A percentile compares a stretch with the other conserved stretches of the same genome.
These are phyloP conservation scores for Acleris laterana DNA, from an alignment of 2,888 invertebrate genomes.

Conservation along the genomic window DNA sequence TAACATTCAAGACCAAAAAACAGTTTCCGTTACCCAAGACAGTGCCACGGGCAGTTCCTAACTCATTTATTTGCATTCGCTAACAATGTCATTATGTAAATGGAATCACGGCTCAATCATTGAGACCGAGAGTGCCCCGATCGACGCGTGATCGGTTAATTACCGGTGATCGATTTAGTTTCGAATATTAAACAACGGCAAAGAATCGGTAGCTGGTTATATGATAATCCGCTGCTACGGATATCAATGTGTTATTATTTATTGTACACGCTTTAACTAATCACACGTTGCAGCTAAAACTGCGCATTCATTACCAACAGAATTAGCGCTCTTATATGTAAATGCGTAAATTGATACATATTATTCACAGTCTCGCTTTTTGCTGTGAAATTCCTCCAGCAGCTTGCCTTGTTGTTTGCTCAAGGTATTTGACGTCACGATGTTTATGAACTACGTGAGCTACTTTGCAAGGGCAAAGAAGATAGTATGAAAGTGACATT, in stretches of 20 bases:
- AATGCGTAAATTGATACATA: conserved; percentile 9
- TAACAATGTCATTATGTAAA: conserved; percentile 79
- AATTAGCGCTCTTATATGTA: not conserved
- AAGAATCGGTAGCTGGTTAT: conserved; percentile 50
- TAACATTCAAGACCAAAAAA: not conserved
- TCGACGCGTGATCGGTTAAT: conserved; percentile 65
- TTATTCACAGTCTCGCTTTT: not conserved
- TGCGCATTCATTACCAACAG: conserved; percentile 1
- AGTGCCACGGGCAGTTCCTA: conserved; percentile 39
- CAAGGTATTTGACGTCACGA: not conserved
- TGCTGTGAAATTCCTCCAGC: not conserved
- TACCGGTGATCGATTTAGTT: conserved; percentile 40
- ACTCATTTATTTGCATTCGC: conserved; percentile 68
- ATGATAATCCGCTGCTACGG: conserved; percentile 44
- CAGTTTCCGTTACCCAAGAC: not conserved
- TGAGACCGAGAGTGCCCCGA: conserved; percentile 69
- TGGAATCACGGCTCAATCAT: conserved; percentile 53
- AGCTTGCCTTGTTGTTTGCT: not conserved
- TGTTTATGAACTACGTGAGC: not conserved
- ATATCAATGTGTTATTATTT: conserved; percentile 35
- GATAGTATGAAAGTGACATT: too few relatives aligned
- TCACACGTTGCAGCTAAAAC: conserved; percentile 17
- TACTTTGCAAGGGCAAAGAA: not conserved
- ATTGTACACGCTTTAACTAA: conserved; percentile 35
- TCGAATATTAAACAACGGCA: conserved; percentile 47